A percentile compares a stretch with the other conserved stretches of the same genome.
These are phyloP conservation scores for Blastobasis adustella DNA, from an alignment of 2,888 invertebrate genomes.

Conservation along the genomic window DNA sequence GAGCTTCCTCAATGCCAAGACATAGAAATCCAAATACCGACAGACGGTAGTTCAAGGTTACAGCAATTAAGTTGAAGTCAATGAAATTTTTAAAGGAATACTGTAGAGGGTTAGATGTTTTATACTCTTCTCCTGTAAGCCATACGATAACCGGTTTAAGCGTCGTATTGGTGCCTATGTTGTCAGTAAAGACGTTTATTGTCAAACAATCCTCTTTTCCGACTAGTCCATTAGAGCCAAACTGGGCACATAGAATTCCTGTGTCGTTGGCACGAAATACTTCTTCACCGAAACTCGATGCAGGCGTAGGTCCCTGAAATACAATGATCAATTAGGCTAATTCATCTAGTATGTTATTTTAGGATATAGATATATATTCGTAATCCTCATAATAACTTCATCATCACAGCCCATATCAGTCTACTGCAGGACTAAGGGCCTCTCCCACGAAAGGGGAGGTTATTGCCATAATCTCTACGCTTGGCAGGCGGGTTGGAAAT, in stretches of 20 bases:
- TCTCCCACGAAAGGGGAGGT: no score
- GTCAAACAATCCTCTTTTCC: conserved; percentile 57
- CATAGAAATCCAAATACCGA: conserved; percentile 84
- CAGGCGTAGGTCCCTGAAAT: conserved; percentile 34
- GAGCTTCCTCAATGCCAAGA: conserved; percentile 72
- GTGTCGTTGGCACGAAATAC: conserved; percentile 27
- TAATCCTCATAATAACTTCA: no score
- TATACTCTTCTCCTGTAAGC: conserved; percentile 53
- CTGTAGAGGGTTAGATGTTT: conserved; percentile 22
- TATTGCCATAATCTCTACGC: no score
- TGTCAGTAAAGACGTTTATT: conserved; percentile 45
- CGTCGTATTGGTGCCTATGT: conserved; percentile 20
- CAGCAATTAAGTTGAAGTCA: conserved; percentile 77
- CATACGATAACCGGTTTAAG: conserved; percentile 55
- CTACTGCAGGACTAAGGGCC: no score
- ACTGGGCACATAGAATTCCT: conserved; percentile 39
- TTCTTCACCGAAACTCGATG: conserved; percentile 23
- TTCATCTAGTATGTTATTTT: no score
- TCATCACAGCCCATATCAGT: no score
- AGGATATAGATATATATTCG: no score
- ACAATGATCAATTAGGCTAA: neutral
- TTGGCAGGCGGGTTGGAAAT: no score
- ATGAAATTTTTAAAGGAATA: conserved; percentile 75
- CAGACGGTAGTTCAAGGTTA: conserved; percentile 80
- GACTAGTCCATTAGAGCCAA: conserved; percentile 38